Base-by-base conservation (phyloP, 2,888 invertebrate genomes). In the Miltochrista miniata region DNA sequence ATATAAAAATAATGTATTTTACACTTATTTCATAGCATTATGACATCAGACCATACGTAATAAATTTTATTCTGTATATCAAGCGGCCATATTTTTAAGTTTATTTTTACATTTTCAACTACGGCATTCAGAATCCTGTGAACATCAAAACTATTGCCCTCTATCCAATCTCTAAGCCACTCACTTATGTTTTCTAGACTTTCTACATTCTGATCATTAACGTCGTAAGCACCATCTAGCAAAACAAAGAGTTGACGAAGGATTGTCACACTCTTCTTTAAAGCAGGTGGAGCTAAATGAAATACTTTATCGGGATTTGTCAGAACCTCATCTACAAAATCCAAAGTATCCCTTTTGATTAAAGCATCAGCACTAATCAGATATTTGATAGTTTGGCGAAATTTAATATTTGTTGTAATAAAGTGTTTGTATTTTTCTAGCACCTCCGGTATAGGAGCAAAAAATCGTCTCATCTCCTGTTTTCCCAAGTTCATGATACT, bases 281-380 rank as follows among this genome's bases (percentile, higher is more conserved):
- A 48, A 33, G 37, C 30, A 10, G 48, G 36, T 5, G 81, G 68
- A 11, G 72, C 60, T 12, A 68, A 34, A 33, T 64, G 56, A 7
- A 61, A 46, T n/a, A 74, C 38, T 30, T 52, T 59, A 15, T 72
- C 65, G 29, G 68, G 65, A 48, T 74, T 77, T 0, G 70, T 72
- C 30, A 84, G 48, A 12, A 74, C 57, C 57, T 83, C 84, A 51
- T 83, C 83, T 0, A 84, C 13, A 42, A 78, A 78, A 35, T 83
- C 83, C 12, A 85, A 41, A 9, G 72, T 56, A 61, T 79, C 79
- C 36, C 76, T 76, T 51, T 82, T 74, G 7, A 70, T 60, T 11
- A 48, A 45, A 1, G 57, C 30, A 14, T 71, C 62, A 5, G 68
- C 56, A 38, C 64, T 61, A 2, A 64, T 51, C 1, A 81, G 53